A percentile compares a stretch with the other conserved stretches of the same genome.
Evolutionary conservation across 2,888 invertebrate species (phyloP).

Genomic region (Watsonalla binaria): DNA sequence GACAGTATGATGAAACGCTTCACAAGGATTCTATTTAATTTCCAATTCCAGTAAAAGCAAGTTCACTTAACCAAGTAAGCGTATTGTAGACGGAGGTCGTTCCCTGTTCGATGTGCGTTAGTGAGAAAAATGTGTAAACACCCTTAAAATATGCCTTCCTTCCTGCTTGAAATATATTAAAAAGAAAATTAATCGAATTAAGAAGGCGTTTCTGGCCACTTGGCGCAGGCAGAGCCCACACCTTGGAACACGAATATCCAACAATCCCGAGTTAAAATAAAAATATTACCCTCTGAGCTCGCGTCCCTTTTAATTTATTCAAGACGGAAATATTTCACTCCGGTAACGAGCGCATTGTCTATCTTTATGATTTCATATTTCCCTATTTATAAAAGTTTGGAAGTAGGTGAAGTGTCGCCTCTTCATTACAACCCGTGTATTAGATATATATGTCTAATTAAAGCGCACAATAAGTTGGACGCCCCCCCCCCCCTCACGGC

Average conservation of each 20-base stretch:
- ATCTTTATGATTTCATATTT: slow-evolving; percentile 59
- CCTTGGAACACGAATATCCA: neutral
- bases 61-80: no score
- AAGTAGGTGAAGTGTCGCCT: slow-evolving; percentile 39
- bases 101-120: no score
- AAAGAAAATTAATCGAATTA: neutral
- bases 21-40: no score
- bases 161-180: neutral
- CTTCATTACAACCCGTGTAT: slow-evolving; percentile 45
- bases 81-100: no score
- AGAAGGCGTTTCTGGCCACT: neutral
- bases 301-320: slow-evolving; percentile 43
- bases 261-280: neutral
- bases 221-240: neutral
- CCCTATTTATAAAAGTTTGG: slow-evolving; percentile 50
- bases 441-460: slow-evolving; percentile 41
- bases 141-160: no score
- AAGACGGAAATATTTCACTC: slow-evolving; percentile 48
- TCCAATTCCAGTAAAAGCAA: no score
- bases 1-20: no score
- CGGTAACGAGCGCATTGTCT: slow-evolving; percentile 51
- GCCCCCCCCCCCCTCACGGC: slow-evolving; percentile 4
- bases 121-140: no score
- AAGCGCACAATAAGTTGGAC: slow-evolving; percentile 38
- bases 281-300: slow-evolving; percentile 4